phyloP scores from a whole-genome alignment of 37 sponge, comb jelly and placozoan genomes.

The Theonella swinhoei region DNA sequence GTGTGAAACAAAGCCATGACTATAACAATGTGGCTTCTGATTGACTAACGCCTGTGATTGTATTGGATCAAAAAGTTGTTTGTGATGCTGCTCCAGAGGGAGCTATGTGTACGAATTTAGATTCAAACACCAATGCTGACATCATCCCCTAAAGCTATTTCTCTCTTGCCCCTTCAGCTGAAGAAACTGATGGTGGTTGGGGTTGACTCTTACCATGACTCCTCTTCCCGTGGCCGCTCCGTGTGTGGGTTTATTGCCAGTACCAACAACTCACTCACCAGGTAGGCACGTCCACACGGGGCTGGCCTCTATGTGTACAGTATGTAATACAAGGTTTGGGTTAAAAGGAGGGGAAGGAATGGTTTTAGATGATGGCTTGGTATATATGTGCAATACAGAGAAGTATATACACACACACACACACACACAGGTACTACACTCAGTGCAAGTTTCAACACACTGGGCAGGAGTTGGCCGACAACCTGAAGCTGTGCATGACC shows the following conservation, averaged over 20 bases:
- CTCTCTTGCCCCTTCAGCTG: constrained; percentile 33
- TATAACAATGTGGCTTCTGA: neutral
- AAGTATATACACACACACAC: no score
- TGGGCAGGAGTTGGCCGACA: constrained; percentile 90
- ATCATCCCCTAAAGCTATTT: neutral
- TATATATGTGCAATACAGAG: no score
- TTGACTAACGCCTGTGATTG: no score
- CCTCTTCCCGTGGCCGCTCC: constrained; percentile 77
- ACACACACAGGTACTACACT: constrained; percentile 87
- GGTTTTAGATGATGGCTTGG: no score
- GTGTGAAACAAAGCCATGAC: no score
- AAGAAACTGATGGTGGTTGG: constrained; percentile 95
- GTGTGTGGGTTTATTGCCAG: constrained; percentile 93
- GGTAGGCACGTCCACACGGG: constrained; percentile 25
- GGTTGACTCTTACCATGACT: constrained; percentile 96
- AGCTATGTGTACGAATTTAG: no score
- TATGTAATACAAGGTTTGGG: no score
- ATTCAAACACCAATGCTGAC: no score
- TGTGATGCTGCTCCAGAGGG: no score
- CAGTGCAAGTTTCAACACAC: constrained; percentile 87
- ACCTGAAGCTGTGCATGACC: constrained; percentile 76
- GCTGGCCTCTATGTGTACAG: neutral
- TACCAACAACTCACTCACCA: constrained; percentile 84
- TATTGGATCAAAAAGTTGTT: no score
- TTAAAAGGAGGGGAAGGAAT: no score